Evolutionary conservation across 2,888 invertebrate species (phyloP).

Genomic region (Frankliniella intonsa): DNA sequence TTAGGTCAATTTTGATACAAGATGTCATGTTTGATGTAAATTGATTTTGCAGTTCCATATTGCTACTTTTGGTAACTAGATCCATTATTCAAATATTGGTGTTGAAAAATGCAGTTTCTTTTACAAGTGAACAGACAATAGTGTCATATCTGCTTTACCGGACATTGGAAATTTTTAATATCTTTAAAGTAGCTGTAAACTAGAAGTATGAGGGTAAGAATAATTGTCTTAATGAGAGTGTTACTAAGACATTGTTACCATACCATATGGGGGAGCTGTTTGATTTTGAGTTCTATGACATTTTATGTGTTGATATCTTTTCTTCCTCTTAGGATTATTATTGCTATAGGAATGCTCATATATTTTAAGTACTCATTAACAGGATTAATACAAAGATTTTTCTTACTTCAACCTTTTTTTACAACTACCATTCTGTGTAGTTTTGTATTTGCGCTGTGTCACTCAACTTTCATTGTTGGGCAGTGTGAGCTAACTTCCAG

Average conservation of each 20-base stretch:
- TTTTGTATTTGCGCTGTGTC: not conserved
- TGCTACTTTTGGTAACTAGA: not conserved
- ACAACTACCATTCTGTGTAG: conserved; percentile 13
- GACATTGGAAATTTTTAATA: not conserved
- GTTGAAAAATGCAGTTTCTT: not conserved
- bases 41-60: not conserved
- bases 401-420: conserved; percentile 2
- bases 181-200: not conserved
- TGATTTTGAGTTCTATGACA: conserved; percentile 1
- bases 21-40: not conserved
- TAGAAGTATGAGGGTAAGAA: too few relatives aligned
- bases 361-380: conserved; percentile 18
- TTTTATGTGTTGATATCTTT: not conserved
- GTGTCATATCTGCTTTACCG: not conserved
- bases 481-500: not conserved
- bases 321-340: conserved; percentile 18
- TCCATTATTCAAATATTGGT: not conserved
- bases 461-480: not conserved
- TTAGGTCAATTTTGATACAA: not conserved
- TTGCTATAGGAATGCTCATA: conserved; percentile 25
- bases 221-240: not conserved
- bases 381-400: not conserved
- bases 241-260: not conserved
- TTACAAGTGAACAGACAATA: conserved; percentile 13
- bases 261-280: not conserved